phyloP scores from a whole-genome alignment of 2,113 vertebrate species.

The Sigmodon hispidus region DNA sequence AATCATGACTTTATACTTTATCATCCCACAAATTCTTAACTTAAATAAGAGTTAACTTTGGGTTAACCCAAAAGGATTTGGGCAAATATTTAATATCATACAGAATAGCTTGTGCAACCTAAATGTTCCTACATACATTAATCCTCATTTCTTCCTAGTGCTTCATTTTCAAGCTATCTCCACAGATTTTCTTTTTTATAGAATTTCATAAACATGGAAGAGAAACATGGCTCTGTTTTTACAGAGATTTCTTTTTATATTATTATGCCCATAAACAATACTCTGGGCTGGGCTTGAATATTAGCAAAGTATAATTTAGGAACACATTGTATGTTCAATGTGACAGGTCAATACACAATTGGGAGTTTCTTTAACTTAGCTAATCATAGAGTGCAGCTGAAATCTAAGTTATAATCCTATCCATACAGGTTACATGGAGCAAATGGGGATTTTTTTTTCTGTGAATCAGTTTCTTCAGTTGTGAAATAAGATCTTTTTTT shows the following conservation, averaged over 20 bases:
- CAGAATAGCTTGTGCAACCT: background rate
- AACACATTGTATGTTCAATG: background rate
- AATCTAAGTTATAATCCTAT: background rate
- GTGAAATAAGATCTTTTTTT: background rate
- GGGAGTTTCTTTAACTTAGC: background rate
- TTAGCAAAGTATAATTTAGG: background rate
- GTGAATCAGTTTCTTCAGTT: background rate
- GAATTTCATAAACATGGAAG: background rate
- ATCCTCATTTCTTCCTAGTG: background rate
- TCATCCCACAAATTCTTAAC: background rate
- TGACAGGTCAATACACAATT: background rate
- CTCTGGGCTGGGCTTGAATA: background rate
- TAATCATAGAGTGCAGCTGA: background rate
- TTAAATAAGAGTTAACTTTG: background rate
- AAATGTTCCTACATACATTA: background rate
- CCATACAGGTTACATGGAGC: background rate
- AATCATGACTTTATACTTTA: background rate
- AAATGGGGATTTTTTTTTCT: background rate
- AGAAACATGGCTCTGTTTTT: background rate
- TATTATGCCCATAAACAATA: background rate
- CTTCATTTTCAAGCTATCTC: background rate
- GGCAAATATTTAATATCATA: background rate
- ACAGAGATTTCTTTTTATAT: background rate
- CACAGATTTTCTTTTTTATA: background rate
- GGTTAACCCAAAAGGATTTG: background rate